Evolutionary conservation across 2,888 invertebrate genomes (phyloP), one percentile per base, ranked within the genome.

Genomic region (Monopis laevigella): DNA sequence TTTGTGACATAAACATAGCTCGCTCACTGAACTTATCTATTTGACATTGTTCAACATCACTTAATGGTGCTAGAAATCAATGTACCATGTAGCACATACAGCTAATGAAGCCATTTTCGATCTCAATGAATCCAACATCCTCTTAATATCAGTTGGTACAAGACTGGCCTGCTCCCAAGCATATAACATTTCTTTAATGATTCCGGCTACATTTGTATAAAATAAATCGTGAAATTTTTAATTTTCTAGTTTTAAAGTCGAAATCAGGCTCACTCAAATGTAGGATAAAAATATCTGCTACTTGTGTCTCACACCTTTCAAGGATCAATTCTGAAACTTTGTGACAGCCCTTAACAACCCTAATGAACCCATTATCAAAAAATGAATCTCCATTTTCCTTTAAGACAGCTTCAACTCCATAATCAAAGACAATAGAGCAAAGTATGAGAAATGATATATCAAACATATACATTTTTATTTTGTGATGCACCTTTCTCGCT

Each of bases 41-140:
- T 55, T 86, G 87, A 32, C 82, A 61, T 58, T 86, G 69, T 54
- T 90, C 89, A 19, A 85, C 84, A 43, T 84, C 84, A 44, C 82
- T 83, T 1, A 85, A 71, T 27, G 89, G 83, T 41, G 86, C 85
- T 40, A 88, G 67, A 55, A 96, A 89, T 56, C 93, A 92, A 54
- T 96, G 93, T n/a, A 96, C 87, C 92, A 97, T 96, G 94, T 89
- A 6, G 95, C 93, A 55, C 95, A 95, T 2, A 97, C 90, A 0
- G 96, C 92, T 46, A 96, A 82, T 48, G 93, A 93, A 53, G 94
- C 92, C 82, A 96, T 90, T 48, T 90, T 88, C 21, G 91, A 89
- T 51, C 94, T 86, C 45, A 96, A 85, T 28, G 91, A 90, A 62
- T 96, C 96, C 47, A 97, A 72, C 58, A 96, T 93, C 45, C 89